phyloP scores from a whole-genome alignment of 2,888 invertebrate species.

The Cosmorhoe ocellata region DNA sequence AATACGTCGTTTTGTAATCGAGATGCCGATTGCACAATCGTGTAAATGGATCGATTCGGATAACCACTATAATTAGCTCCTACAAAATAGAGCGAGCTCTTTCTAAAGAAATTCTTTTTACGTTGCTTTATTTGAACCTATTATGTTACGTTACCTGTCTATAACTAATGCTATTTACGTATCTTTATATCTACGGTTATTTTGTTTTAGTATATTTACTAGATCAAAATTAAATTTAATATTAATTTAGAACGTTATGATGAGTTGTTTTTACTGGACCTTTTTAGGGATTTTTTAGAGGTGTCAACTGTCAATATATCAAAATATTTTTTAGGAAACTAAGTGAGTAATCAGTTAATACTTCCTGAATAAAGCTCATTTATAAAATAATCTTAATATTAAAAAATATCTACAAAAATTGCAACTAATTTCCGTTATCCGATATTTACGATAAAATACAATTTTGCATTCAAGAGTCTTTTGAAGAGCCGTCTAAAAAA shows the following conservation, averaged over 20 bases:
- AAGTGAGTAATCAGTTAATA: too few species aligned
- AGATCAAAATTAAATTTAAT: too few species aligned
- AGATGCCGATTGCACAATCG: constrained; percentile 69
- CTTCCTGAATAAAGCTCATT: too few species aligned
- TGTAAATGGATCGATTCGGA: constrained; percentile 71
- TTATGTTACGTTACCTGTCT: constrained; percentile 39
- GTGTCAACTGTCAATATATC: too few species aligned
- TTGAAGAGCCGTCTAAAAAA: constrained; percentile 12
- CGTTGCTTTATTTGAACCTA: constrained; percentile 47
- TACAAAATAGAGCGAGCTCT: constrained; percentile 59
- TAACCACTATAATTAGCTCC: constrained; percentile 72
- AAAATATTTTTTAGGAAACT: too few species aligned
- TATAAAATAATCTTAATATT: too few species aligned
- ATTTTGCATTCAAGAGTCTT: neutral
- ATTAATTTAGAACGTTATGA: too few species aligned
- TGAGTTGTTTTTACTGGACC: too few species aligned
- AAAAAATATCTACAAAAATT: too few species aligned
- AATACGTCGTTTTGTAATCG: constrained; percentile 67
- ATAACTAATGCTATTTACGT: neutral
- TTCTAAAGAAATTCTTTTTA: constrained; percentile 56
- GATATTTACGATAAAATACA: neutral
- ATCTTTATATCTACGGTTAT: too few species aligned
- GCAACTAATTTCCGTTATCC: neutral
- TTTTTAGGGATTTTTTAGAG: too few species aligned
- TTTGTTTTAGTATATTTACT: too few species aligned